Base-by-base conservation (phyloP, 1,140 invertebrate species). In the Procambarus virginalis region DNA sequence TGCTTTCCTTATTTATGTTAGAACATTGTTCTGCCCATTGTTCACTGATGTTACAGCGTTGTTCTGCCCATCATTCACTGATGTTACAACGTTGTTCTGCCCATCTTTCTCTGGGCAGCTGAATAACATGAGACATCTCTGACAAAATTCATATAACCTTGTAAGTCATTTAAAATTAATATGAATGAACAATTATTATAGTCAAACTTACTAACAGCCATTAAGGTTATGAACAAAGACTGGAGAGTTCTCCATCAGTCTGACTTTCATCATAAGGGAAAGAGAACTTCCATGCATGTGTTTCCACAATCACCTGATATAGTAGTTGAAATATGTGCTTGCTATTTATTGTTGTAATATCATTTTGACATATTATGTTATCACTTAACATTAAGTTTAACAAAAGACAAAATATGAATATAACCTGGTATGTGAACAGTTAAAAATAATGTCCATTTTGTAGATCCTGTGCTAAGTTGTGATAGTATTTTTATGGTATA, bases 241-340 rank as follows among this genome's bases (percentile, higher is more conserved):
- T 75, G 20, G 12, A 20, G 55, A 46, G n/a, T 76, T 85, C 55
- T 85, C 70, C 84, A 77, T 55, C 75, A 48, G 48, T 20, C 45
- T 17, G 51, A 76, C 75, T 60, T 83, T 60, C 34, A 73, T n/a
- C 22, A 8, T 76, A 85, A 80, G 78, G 73, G 73, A 85, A 58
- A 85, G 58, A 49, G 84, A 85, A 55, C 84, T 77, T 85, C 84
- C 83, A 58, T 85, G 84, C 84, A 85, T 85, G 84, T 85, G 34
- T 85, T 77, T 85, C 75, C 70, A 51, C n/a, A 51, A 77, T 85
- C 75, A 76, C 73, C 75, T 75, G 64, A 85, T 45, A 60, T 48
- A 77, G 46, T 85, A 70, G 49, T 76, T n/a, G 51, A 77, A 58
- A 80, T 55, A 20, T n/a, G 20, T 80, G 49, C 55, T 80, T 80